Base-by-base conservation (phyloP, 37 sponge, comb jelly and placozoan genomes). In the Tethya wilhelma region DNA sequence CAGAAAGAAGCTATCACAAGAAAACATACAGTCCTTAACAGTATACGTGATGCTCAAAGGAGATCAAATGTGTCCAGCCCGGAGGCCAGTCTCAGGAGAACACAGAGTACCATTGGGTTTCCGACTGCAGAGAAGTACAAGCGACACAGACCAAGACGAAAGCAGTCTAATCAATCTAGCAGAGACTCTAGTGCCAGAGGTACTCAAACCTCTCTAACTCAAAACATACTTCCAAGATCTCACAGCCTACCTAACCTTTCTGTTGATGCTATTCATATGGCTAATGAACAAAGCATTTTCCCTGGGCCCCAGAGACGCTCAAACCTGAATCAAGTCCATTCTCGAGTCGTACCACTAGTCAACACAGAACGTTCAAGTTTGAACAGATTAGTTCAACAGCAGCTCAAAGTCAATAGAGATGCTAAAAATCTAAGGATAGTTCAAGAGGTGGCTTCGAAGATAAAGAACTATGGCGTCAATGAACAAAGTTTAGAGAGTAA, bases 31-130 rank as follows among this genome's bases (percentile, higher is more conserved):
- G n/a, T n/a, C n/a, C n/a, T n/a, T n/a, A n/a, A n/a, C n/a, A n/a
- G n/a, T n/a, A n/a, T n/a, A n/a, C n/a, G n/a, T n/a, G n/a, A n/a
- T n/a, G n/a, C n/a, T n/a, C n/a, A n/a, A n/a, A n/a, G n/a, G n/a
- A n/a, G n/a, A n/a, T n/a, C n/a, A n/a, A n/a, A n/a, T n/a, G n/a
- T n/a, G n/a, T n/a, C n/a, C n/a, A n/a, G n/a, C n/a, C n/a, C n/a
- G 34, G 33, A 46, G 56, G 3, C 31, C 12, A 4, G 4, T 31
- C 33, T 77, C 12, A 59, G 40, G 62, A 71, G 60, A 43, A 72
- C 59, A 4, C 56, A 69, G 36, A 81, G 82, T 29, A 81, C 82
- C 45, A 81, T 45, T 63, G 70, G 71, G 1, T 81, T 81, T 49
- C 82, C 82, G 3, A 72, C 82, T 0, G 32, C 20, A 43, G 82